Conservation (phyloP, 2,113 vertebrate genomes). For the Hippocampus barbouri region DNA sequence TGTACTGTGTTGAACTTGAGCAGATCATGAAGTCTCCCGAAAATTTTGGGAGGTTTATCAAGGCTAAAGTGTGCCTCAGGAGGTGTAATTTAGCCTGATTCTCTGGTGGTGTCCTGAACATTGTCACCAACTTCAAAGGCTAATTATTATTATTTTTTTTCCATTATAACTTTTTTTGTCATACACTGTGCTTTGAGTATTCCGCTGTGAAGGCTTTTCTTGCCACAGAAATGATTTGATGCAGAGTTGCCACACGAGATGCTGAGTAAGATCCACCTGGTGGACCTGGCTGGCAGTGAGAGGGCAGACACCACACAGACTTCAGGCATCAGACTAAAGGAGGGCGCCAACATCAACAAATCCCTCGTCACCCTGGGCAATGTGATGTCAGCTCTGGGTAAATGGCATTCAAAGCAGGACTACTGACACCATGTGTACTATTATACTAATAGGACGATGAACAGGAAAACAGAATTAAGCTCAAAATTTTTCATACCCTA, state of each 20-base stretch:
- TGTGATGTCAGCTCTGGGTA: constrained; percentile 95
- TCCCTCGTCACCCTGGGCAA: constrained; percentile 91
- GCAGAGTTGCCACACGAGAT: constrained; percentile 87
- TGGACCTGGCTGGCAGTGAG: constrained; percentile 94
- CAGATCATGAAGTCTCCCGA: background rate
- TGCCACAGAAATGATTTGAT: constrained; percentile 84
- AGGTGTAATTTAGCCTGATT: constrained; percentile 31
- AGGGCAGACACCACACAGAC: constrained; percentile 80
- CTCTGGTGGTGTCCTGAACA: constrained; percentile 17
- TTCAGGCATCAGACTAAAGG: constrained; percentile 85
- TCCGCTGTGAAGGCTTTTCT: constrained; percentile 17
- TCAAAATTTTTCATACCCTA: background rate
- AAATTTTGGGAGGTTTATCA: constrained; percentile 11
- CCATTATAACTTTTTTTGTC: constrained; percentile 13
- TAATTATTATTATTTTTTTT: background rate
- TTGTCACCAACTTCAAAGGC: constrained; percentile 30
- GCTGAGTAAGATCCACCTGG: constrained; percentile 94
- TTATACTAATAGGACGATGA: background rate
- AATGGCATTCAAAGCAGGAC: constrained; percentile 35
- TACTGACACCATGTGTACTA: background rate
- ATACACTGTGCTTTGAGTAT: constrained; percentile 3
- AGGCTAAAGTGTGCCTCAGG: constrained; percentile 9
- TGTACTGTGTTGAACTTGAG: background rate
- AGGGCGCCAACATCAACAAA: constrained; percentile 95
- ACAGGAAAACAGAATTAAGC: background rate